These are phyloP conservation scores for Pungitius pungitius DNA, from an alignment of 2,113 vertebrate species.

Conservation along the genomic window DNA sequence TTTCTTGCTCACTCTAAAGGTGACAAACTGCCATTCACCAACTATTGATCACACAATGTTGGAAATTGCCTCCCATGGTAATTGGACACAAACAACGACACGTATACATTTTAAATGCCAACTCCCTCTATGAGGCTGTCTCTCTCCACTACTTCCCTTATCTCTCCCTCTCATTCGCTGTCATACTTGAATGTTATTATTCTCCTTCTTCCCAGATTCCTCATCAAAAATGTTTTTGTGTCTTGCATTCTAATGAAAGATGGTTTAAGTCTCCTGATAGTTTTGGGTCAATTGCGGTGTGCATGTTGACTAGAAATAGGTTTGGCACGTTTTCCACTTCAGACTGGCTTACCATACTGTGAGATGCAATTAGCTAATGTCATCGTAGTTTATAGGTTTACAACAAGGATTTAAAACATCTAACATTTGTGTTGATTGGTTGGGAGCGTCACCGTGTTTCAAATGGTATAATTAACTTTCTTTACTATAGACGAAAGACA, in stretches of 20 bases:
- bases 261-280: neutral
- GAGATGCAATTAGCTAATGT: neutral
- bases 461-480: too few relatives aligned
- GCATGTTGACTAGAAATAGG: neutral
- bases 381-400: neutral
- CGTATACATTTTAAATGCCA: conserved; percentile 68
- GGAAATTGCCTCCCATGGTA: conserved; percentile 45
- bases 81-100: conserved; percentile 47
- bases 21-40: conserved; percentile 64
- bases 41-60: conserved; percentile 62
- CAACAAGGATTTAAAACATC: conserved; percentile 19
- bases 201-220: neutral
- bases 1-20: conserved; percentile 59
- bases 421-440: conserved; percentile 19
- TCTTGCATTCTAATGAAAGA: neutral
- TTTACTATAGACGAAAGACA: neutral
- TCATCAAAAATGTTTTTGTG: neutral
- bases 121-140: conserved; percentile 16
- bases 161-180: conserved; percentile 12
- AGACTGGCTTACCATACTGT: conserved; percentile 1
- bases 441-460: conserved; percentile 13
- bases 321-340: neutral
- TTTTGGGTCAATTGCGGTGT: neutral
- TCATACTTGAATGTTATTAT: conserved; percentile 4
- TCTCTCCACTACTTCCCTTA: conserved; percentile 2